These are phyloP conservation scores for Butastur rufipennis DNA, from an alignment of 2,113 vertebrate species.

Conservation along the genomic window DNA sequence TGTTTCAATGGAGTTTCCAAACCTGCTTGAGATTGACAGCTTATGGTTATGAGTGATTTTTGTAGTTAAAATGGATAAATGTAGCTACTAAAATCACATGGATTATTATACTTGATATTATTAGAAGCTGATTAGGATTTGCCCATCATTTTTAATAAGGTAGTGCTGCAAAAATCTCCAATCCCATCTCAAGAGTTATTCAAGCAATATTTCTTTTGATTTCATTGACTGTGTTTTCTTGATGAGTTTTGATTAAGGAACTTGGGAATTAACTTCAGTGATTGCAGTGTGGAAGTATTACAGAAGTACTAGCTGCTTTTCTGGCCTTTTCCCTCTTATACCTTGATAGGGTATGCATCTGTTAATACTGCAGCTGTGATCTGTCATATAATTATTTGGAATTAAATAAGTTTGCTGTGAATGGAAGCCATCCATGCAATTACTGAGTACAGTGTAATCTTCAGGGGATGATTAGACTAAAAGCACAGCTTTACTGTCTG, in stretches of 20 bases:
- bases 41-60: background rate
- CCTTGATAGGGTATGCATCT: background rate
- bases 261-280: background rate
- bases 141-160: background rate
- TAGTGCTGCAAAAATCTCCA: background rate
- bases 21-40: background rate
- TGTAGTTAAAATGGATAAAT: background rate
- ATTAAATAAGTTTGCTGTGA: background rate
- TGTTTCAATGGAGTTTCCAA: background rate
- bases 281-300: background rate
- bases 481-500: background rate
- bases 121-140: background rate
- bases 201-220: background rate
- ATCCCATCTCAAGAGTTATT: background rate
- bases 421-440: background rate
- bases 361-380: background rate
- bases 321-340: background rate
- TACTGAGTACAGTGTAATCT: background rate
- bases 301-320: background rate
- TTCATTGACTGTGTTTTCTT: background rate
- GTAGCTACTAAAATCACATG: background rate
- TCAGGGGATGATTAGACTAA: background rate
- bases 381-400: background rate
- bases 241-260: background rate
- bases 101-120: background rate